A percentile compares a stretch with the other conserved stretches of the same genome.
Conservation (phyloP, 1,140 invertebrate genomes). For the Amphibalanus amphitrite region DNA sequence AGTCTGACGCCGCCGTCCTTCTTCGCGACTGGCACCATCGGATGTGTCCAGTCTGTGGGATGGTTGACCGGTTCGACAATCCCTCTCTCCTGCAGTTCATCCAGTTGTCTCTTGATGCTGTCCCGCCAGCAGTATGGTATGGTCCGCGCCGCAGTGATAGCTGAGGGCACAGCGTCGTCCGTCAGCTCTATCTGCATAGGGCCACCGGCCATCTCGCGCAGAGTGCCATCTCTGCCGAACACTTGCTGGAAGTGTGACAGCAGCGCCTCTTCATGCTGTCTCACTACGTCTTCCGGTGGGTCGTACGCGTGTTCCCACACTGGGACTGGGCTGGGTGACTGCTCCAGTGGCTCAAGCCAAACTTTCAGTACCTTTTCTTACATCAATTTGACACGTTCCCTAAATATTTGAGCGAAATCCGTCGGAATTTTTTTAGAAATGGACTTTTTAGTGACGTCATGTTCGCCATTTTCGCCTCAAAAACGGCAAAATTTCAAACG, state of each 20-base stretch:
- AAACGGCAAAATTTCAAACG: too few relatives aligned
- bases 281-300: neutral
- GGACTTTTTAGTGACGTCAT: too few relatives aligned
- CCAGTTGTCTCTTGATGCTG: conserved; percentile 8
- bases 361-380: too few relatives aligned
- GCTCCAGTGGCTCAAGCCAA: too few relatives aligned
- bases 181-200: neutral
- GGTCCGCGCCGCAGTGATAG: neutral
- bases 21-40: conserved; percentile 12
- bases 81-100: conserved; percentile 1
- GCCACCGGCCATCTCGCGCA: conserved; percentile 9
- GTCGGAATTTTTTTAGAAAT: too few relatives aligned
- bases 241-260: neutral
- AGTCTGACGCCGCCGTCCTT: conserved; percentile 10
- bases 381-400: too few relatives aligned
- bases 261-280: neutral
- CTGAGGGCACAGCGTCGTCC: neutral
- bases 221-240: neutral
- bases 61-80: conserved; percentile 9
- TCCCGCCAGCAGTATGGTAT: conserved; percentile 10
- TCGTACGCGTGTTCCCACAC: neutral
- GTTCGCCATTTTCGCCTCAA: too few relatives aligned
- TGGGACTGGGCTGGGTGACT: too few relatives aligned
- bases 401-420: too few relatives aligned
- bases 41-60: conserved; percentile 11